Percentiles rank a stretch among this genome's conserved stretches.
phyloP scores from a whole-genome alignment of 2,113 vertebrate species.

The Solea solea region DNA sequence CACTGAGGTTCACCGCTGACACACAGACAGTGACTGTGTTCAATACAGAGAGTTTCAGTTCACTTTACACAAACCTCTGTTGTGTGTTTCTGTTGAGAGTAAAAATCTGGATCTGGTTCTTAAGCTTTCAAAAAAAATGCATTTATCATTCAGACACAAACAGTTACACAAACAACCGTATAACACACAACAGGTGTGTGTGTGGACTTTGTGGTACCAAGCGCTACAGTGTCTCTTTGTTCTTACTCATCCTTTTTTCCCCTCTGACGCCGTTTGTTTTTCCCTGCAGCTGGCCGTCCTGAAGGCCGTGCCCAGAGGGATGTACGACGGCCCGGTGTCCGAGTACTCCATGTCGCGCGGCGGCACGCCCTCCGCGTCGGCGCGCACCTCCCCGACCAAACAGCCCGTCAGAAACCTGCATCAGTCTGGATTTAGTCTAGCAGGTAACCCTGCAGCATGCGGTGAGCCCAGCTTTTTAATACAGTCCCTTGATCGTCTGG shows the following conservation, averaged over 20 bases:
- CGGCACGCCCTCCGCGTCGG: conserved; percentile 90
- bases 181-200: conserved; percentile 47
- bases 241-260: not conserved
- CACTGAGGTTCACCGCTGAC: conserved; percentile 43
- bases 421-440: conserved; percentile 95
- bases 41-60: conserved; percentile 17
- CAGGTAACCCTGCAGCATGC: conserved; percentile 81
- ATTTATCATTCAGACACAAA: conserved; percentile 43
- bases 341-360: conserved; percentile 94
- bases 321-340: conserved; percentile 97
- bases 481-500: conserved; percentile 12
- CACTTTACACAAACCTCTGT: conserved; percentile 3
- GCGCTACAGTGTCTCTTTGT: conserved; percentile 1
- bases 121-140: conserved; percentile 27
- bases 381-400: conserved; percentile 92
- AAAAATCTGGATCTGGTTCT: conserved; percentile 42
- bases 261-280: not conserved
- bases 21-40: conserved; percentile 28
- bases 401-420: conserved; percentile 95
- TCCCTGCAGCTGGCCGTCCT: conserved; percentile 89
- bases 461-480: conserved; percentile 56
- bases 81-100: conserved; percentile 5
- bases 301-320: conserved; percentile 92
- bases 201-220: conserved; percentile 11
- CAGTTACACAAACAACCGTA: conserved; percentile 36